Evolutionary conservation across 23 tunicate species (phyloP).

Genomic region (Ciona savignyi): DNA sequence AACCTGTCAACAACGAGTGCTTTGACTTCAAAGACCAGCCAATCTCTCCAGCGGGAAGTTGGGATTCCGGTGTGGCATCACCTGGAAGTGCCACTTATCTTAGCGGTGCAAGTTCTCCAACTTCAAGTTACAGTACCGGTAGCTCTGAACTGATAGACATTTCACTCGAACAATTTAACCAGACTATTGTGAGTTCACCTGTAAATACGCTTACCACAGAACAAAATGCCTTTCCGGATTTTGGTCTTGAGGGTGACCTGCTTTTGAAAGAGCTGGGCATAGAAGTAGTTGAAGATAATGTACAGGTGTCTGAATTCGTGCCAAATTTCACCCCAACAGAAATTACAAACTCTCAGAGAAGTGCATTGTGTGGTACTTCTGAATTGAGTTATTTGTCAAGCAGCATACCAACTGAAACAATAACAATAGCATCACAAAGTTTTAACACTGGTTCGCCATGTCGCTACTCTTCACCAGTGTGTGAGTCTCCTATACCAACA

Average conservation of each 20-base stretch:
- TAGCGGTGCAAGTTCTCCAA: not conserved
- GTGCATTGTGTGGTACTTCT: not conserved
- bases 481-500: not conserved
- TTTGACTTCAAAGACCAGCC: not conserved
- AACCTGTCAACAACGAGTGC: not conserved
- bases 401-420: not conserved
- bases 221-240: not conserved
- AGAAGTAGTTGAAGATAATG: constrained; percentile 1
- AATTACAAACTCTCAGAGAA: not conserved
- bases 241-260: not conserved
- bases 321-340: not conserved
- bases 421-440: not conserved
- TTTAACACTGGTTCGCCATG: not conserved
- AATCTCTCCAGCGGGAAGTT: constrained; percentile 31
- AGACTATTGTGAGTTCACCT: not conserved
- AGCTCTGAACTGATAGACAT: not conserved
- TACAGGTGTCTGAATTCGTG: not conserved
- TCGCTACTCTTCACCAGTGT: not conserved
- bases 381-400: not conserved
- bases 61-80: constrained; percentile 45
- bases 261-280: not conserved
- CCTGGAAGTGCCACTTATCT: constrained; percentile 18
- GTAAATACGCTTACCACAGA: not conserved
- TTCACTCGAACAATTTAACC: not conserved
- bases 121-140: not conserved